Evolutionary conservation across 2,888 invertebrate genomes (phyloP).

Genomic region (Chymomyza caudatula): DNA sequence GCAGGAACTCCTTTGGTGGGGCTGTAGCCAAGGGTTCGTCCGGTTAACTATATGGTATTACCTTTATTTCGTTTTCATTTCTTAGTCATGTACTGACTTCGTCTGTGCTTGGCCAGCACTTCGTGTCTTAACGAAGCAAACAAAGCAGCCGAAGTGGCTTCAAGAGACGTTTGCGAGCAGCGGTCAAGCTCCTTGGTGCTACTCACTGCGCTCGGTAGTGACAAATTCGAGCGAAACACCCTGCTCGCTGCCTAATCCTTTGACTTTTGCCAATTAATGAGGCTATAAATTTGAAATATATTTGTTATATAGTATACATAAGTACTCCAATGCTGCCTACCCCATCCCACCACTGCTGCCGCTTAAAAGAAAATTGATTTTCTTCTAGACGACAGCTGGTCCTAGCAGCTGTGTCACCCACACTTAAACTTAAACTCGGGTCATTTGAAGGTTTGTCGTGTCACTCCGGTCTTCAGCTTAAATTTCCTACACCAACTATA

Average conservation of each 20-base stretch:
- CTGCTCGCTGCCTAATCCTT: neutral
- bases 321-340: neutral
- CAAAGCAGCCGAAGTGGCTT: neutral
- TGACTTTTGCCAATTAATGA: neutral
- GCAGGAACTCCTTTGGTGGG: neutral
- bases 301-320: neutral
- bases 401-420: conserved; percentile 1
- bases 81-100: neutral
- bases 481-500: conserved; percentile 16
- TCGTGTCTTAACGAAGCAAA: neutral
- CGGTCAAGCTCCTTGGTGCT: neutral
- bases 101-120: neutral
- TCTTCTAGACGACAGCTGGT: conserved; percentile 6
- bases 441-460: conserved; percentile 59
- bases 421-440: conserved; percentile 18
- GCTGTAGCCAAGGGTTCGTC: neutral
- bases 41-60: too few species aligned
- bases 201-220: too few species aligned
- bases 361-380: conserved; percentile 41
- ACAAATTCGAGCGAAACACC: neutral
- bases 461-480: neutral
- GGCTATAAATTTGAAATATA: neutral
- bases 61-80: neutral
- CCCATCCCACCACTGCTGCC: neutral
- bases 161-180: neutral